These are phyloP conservation scores for Aegotheles bennettii DNA, from an alignment of 2,113 vertebrate genomes.

Conservation along the genomic window DNA sequence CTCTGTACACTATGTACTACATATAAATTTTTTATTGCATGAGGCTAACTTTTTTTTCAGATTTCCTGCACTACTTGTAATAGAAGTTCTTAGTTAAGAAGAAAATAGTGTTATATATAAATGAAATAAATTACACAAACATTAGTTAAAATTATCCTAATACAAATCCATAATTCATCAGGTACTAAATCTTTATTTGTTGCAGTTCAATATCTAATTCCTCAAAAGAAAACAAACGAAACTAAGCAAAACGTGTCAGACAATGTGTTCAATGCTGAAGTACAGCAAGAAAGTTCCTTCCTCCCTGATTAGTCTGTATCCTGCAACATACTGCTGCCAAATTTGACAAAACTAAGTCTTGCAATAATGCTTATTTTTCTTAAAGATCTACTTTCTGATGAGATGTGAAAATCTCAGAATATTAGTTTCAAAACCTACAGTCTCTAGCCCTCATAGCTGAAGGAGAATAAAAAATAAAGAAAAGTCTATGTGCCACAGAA, in stretches of 20 bases:
- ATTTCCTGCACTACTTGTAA: background rate
- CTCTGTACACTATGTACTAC: background rate
- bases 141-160: background rate
- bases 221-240: background rate
- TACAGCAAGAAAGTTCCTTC: background rate
- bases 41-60: background rate
- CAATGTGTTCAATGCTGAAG: background rate
- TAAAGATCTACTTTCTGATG: background rate
- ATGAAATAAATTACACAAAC: background rate
- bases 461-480: background rate
- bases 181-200: background rate
- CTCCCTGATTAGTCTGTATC: background rate
- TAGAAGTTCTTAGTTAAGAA: background rate
- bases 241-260: background rate
- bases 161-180: background rate
- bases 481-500: background rate
- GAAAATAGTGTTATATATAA: background rate
- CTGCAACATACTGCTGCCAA: background rate
- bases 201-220: background rate
- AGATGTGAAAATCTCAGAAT: background rate
- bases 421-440: background rate
- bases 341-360: background rate
- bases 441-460: background rate
- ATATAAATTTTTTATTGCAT: background rate
- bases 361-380: background rate